These are phyloP conservation scores for Drosophila watanabei DNA, from an alignment of 1,140 invertebrate species.

Conservation along the genomic window DNA sequence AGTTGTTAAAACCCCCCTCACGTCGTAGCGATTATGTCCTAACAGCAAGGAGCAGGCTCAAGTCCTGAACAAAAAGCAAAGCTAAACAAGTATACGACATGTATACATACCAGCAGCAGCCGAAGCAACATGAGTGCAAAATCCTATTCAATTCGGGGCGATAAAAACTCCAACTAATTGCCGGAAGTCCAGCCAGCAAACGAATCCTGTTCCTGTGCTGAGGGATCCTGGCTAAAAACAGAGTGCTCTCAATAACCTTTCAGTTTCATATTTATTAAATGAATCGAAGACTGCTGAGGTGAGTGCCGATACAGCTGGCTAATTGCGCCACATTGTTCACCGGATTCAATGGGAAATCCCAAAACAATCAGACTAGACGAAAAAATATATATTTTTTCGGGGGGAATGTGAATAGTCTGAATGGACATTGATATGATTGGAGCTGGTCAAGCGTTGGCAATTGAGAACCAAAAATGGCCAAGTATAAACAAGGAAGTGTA, in stretches of 20 bases:
- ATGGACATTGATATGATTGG: conserved; percentile 40
- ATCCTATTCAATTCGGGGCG: conserved; percentile 30
- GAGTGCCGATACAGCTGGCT: conserved; percentile 41
- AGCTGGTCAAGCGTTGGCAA: conserved; percentile 19
- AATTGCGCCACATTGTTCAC: conserved; percentile 73
- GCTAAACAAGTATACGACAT: conserved; percentile 68
- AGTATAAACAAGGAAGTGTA: background rate
- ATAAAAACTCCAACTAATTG: conserved; percentile 59
- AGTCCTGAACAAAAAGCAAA: conserved; percentile 18
- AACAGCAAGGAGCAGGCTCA: conserved; percentile 4
- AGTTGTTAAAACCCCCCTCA: conserved; percentile 27
- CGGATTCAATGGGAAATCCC: conserved; percentile 65
- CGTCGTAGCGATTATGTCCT: conserved; percentile 38
- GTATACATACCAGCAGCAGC: conserved; percentile 54
- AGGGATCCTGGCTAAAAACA: conserved; percentile 12
- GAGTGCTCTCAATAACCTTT: conserved; percentile 53
- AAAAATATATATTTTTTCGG: conserved; percentile 1
- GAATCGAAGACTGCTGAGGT: conserved; percentile 36
- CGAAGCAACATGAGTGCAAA: conserved; percentile 46
- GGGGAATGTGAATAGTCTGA: conserved; percentile 16
- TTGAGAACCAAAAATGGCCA: conserved; percentile 1
- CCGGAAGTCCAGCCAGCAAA: conserved; percentile 69
- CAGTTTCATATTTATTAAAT: conserved; percentile 73
- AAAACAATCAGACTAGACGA: conserved; percentile 55
- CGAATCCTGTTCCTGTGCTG: conserved; percentile 12